Percentiles rank a stretch among this genome's conserved stretches.
phyloP scores from a whole-genome alignment of 2,888 invertebrate species.

The Orchestes rusci region DNA sequence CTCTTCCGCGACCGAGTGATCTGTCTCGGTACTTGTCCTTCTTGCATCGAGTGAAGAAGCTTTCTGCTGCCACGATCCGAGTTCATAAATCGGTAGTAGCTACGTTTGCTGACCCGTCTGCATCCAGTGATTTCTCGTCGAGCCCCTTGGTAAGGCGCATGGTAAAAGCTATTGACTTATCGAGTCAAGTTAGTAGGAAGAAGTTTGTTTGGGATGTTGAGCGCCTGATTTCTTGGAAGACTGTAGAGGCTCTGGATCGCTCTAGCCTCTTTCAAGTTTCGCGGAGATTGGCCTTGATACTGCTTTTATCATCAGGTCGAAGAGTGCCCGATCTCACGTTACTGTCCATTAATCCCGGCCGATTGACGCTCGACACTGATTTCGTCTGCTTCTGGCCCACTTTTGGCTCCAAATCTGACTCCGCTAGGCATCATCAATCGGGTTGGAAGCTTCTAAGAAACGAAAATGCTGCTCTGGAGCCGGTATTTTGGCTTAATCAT shows the following conservation, averaged over 20 bases:
- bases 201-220: conserved; percentile 16
- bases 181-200: neutral
- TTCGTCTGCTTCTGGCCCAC: too few species aligned
- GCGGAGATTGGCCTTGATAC: conserved; percentile 15
- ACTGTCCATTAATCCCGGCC: too few species aligned
- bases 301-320: conserved; percentile 20
- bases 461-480: conserved; percentile 10
- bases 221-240: conserved; percentile 10
- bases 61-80: too few species aligned
- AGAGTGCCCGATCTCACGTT: conserved; percentile 19
- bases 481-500: conserved; percentile 13
- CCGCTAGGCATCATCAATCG: too few species aligned
- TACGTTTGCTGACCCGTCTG: conserved; percentile 23
- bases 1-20: conserved; percentile 25
- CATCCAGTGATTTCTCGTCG: conserved; percentile 1
- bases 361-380: too few species aligned
- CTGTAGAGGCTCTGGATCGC: conserved; percentile 10
- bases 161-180: conserved; percentile 10
- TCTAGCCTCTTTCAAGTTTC: conserved; percentile 21
- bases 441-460: too few species aligned
- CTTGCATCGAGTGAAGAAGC: too few species aligned
- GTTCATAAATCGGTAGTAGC: too few species aligned
- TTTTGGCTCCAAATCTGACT: too few species aligned
- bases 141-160: conserved; percentile 7
- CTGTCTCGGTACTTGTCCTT: too few species aligned